Evolutionary conservation across 2,888 invertebrate genomes (phyloP).

Genomic region (Trisateles emortualis): DNA sequence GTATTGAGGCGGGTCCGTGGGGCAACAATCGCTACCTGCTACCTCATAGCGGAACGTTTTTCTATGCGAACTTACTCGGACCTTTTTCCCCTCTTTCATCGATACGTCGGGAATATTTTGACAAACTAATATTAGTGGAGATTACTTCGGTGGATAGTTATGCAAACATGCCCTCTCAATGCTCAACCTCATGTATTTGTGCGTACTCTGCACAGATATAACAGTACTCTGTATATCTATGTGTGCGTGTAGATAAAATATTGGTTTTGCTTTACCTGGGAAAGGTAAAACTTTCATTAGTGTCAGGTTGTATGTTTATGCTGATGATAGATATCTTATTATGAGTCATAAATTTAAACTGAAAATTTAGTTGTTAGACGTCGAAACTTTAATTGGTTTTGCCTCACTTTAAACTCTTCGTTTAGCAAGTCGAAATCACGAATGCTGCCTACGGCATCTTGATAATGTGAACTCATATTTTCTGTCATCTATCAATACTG

Average conservation of each 20-base stretch:
- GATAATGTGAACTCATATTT: no score
- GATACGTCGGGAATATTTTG: slow-evolving; percentile 56
- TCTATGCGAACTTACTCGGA: slow-evolving; percentile 41
- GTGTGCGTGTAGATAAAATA: slow-evolving; percentile 5
- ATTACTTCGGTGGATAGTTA: slow-evolving; percentile 46
- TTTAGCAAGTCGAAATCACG: no score
- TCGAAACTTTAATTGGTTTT: no score
- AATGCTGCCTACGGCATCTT: no score
- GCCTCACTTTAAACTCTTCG: no score
- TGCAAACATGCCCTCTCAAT: slow-evolving; percentile 42
- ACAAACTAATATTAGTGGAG: slow-evolving; percentile 61
- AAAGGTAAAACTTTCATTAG: slow-evolving; percentile 29
- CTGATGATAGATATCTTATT: background rate
- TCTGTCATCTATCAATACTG: no score
- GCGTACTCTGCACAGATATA: no score
- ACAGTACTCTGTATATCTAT: background rate
- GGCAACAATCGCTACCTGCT: slow-evolving; percentile 44
- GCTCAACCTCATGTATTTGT: slow-evolving; percentile 9
- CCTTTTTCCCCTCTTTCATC: slow-evolving; percentile 51
- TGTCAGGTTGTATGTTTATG: slow-evolving; percentile 7
- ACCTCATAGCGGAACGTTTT: slow-evolving; percentile 38
- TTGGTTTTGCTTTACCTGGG: slow-evolving; percentile 34
- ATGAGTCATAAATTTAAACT: no score
- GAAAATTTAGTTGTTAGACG: no score
- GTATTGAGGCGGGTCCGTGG: slow-evolving; percentile 49